Evolutionary conservation across 2,113 vertebrate species (phyloP), one percentile per base, ranked within the genome.

Genomic region (Ciconia boyciana): DNA sequence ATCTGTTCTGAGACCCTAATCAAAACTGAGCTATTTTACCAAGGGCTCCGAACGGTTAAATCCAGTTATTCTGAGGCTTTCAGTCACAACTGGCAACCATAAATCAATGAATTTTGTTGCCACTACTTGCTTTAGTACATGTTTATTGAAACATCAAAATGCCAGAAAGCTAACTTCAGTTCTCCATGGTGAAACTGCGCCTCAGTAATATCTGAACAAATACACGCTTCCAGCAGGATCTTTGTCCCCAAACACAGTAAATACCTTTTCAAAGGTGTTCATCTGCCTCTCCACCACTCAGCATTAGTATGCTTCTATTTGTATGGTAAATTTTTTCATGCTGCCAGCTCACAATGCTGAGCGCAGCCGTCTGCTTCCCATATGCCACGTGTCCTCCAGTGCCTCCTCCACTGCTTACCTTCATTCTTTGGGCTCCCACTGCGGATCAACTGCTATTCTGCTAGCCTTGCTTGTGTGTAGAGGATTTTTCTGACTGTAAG

Each of bases 341-440:
- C 89, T 93, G 95, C 55, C 89, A 88, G 78, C 68, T 94, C 78
- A 32, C 75, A 52, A 24, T 4, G 48, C 94, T n/a, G 60, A 89
- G 91, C 3, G 5, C 66, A 86, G 83, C 92, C 87, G 82, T 95
- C 95, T 96, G 96, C 87, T 94, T 72, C 74, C 93, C 96, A 95
- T 97, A 95, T 96, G 94, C 81, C 84, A 83, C 81, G 57, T 11
- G 14, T 88, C 94, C 97, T 91, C 89, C 84, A 68, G 90, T 74
- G 88, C 94, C 90, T 92, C 89, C 83, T 83, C 71, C 58, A 32
- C 78, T 32, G 43, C 93, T 94, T 87, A 95, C 96, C 94, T 94
- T 88, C 51, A 19, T 71, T 89, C 82, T 62, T 36, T 34, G 87
- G 76, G 92, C 82, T 95, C 90, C 86, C 24, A 29, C 83, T 83